These are phyloP conservation scores for Cheilosia impressa DNA, from an alignment of 2,888 invertebrate species.

Conservation along the genomic window DNA sequence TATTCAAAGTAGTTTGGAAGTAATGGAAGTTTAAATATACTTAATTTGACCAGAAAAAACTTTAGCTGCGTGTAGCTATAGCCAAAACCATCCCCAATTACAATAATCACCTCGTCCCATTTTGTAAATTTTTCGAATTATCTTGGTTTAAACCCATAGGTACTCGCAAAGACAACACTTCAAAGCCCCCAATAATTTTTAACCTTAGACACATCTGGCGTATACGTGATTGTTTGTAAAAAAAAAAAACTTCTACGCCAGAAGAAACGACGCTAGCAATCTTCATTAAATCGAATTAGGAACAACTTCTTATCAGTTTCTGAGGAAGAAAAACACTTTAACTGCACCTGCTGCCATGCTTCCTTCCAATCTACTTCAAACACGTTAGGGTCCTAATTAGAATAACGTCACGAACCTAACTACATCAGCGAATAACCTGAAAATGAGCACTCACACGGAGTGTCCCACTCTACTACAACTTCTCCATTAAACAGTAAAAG, in stretches of 20 bases:
- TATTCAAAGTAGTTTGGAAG: no score
- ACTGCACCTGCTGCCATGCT: neutral
- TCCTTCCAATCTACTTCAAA: neutral
- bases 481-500: constrained; percentile 51
- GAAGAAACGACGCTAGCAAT: neutral
- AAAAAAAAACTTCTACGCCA: neutral
- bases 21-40: no score
- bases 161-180: no score
- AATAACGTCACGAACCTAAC: constrained; percentile 24
- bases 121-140: no score
- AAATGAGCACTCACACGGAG: constrained; percentile 39
- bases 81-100: no score
- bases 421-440: constrained; percentile 45
- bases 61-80: no score
- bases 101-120: no score
- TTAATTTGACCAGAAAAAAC: no score
- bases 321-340: neutral
- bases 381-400: constrained; percentile 30
- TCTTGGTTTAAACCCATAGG: no score
- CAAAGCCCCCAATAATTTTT: no score
- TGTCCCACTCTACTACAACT: constrained; percentile 32
- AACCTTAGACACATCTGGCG: no score
- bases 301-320: neutral
- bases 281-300: neutral
- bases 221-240: no score